These are phyloP conservation scores for Himalopsyche japonica DNA, from an alignment of 2,888 invertebrate genomes.

Conservation along the genomic window DNA sequence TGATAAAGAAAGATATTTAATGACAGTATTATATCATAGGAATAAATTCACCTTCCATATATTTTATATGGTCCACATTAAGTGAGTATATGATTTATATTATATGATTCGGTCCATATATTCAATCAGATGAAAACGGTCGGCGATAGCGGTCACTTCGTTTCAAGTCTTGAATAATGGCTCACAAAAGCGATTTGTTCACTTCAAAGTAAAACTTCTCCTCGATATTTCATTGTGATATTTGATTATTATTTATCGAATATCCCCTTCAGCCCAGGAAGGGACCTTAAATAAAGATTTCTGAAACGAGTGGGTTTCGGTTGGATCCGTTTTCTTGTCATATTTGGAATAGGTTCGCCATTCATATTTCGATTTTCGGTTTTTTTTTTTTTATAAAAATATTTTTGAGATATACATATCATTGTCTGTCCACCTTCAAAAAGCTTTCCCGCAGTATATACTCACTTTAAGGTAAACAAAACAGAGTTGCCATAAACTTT, in stretches of 20 bases:
- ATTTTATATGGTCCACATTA: background rate
- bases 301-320: background rate
- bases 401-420: no score
- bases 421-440: no score
- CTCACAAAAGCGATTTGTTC: conserved; percentile 12
- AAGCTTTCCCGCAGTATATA: no score
- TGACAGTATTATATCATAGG: background rate
- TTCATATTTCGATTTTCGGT: background rate
- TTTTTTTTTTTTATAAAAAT: background rate
- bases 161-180: background rate
- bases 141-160: background rate
- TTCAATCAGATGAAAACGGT: background rate
- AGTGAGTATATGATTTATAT: background rate
- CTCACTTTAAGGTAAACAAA: no score
- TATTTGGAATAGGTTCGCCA: background rate
- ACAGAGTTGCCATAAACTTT: no score
- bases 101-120: background rate
- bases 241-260: conserved; percentile 20
- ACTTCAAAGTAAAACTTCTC: conserved; percentile 12
- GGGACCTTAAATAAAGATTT: background rate
- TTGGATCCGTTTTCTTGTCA: background rate
- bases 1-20: no score
- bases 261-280: background rate
- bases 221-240: conserved; percentile 12
- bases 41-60: background rate